These are phyloP conservation scores for Petrolisthes manimaculis DNA, from an alignment of 2,888 invertebrate species.

Conservation along the genomic window DNA sequence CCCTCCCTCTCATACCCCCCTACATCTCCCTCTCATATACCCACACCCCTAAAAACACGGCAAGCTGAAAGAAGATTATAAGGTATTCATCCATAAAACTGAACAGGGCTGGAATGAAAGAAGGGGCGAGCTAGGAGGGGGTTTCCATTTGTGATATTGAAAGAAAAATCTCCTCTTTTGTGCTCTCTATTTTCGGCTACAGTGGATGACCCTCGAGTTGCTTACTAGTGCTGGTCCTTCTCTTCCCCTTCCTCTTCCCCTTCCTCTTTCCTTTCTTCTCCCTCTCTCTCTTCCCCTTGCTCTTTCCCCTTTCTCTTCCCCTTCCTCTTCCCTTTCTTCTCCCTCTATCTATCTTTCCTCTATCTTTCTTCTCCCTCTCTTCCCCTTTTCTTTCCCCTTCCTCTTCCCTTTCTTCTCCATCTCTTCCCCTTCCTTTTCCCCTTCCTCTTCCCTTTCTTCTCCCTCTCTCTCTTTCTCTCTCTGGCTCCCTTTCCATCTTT, in stretches of 20 bases:
- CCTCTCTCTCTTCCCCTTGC: constrained; percentile 12
- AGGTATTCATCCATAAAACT: constrained; percentile 44
- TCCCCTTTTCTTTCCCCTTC: background rate
- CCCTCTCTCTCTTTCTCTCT: background rate
- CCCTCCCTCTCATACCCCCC: too few relatives aligned
- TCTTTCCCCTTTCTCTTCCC: background rate
- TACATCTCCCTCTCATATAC: too few relatives aligned
- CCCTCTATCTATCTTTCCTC: background rate
- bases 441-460: background rate
- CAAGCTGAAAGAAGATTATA: constrained; percentile 40
- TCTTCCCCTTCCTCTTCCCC: background rate
- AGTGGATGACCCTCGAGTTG: constrained; percentile 30
- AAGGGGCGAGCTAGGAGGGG: constrained; percentile 2
- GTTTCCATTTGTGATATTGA: constrained; percentile 47
- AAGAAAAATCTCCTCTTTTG: constrained; percentile 38
- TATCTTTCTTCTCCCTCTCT: background rate
- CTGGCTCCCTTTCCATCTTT: background rate
- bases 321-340: background rate
- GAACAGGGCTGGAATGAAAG: constrained; percentile 36
- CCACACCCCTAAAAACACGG: too few relatives aligned
- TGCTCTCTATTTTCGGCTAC: constrained; percentile 38
- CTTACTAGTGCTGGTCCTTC: too few relatives aligned
- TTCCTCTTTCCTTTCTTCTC: constrained; percentile 22
- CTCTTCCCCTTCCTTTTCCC: constrained; percentile 2
- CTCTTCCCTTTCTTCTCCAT: background rate